Conservation (phyloP, 2,888 invertebrate species). For the Ditula angustiorana region DNA sequence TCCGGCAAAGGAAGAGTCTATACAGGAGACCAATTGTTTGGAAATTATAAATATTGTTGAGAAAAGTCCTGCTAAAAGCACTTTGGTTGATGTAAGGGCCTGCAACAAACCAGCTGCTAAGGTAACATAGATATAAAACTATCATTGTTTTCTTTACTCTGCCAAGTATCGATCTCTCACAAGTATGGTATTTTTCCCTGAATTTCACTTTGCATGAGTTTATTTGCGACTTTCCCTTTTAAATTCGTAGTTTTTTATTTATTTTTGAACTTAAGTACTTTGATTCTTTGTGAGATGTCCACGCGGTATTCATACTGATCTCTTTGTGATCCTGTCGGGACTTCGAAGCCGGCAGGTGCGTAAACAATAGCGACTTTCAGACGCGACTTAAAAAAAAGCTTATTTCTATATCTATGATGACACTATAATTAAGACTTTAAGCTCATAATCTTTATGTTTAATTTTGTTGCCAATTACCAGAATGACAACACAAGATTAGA, state of each 20-base stretch:
- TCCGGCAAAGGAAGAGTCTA: conserved; percentile 81
- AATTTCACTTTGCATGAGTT: conserved; percentile 32
- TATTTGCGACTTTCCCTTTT: conserved; percentile 14
- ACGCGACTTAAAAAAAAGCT: not conserved
- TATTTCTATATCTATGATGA: not conserved
- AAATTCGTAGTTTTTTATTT: not conserved
- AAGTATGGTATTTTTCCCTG: conserved; percentile 33
- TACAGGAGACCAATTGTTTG: conserved; percentile 78
- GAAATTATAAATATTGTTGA: conserved; percentile 78
- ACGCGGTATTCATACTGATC: conserved; percentile 14
- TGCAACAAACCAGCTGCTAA: conserved; percentile 88
- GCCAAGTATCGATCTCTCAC: conserved; percentile 32
- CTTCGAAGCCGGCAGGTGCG: conserved; percentile 30
- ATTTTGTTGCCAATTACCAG: no score
- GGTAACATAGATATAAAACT: conserved; percentile 71
- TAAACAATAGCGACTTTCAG: conserved; percentile 20
- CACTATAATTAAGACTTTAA: not conserved
- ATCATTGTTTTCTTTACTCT: conserved; percentile 8
- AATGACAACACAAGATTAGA: no score
- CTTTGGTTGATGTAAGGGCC: conserved; percentile 87
- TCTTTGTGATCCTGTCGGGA: conserved; percentile 12
- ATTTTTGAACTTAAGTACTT: conserved; percentile 7
- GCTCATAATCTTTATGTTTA: not conserved
- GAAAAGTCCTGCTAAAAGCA: conserved; percentile 80
- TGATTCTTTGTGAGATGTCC: not conserved